Conservation (phyloP, 2,113 vertebrate genomes). For the Pseudois nayaur region DNA sequence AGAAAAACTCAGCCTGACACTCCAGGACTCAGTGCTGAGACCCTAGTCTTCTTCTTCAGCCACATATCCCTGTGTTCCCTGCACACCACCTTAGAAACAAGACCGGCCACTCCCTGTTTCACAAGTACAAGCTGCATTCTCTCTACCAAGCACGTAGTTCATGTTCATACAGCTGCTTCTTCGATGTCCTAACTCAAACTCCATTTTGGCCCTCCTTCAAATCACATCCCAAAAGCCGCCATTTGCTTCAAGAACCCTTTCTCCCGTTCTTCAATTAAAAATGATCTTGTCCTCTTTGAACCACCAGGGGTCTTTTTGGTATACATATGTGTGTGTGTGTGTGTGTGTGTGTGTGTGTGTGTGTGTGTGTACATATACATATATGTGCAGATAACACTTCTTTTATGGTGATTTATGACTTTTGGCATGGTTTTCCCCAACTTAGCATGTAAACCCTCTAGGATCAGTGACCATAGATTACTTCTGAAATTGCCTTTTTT, state of each 20-base stretch:
- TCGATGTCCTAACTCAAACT: background rate
- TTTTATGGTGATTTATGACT: background rate
- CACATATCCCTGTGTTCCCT: fast-evolving
- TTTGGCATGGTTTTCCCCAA: background rate
- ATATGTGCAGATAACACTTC: background rate
- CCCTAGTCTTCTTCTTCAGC: background rate
- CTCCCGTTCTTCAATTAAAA: background rate
- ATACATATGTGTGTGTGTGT: fast-evolving
- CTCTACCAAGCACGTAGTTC: background rate
- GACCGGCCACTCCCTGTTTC: background rate
- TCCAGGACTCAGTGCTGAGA: background rate
- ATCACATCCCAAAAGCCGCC: background rate
- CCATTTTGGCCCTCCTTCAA: background rate
- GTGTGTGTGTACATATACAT: too few species aligned
- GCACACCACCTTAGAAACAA: background rate
- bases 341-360: fast-evolving
- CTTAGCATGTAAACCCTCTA: background rate
- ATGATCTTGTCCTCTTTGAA: background rate
- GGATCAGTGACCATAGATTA: background rate
- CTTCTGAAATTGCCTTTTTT: background rate
- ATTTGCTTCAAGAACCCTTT: background rate
- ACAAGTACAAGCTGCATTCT: background rate
- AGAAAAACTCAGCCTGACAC: background rate
- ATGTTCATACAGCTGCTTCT: background rate
- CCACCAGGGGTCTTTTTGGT: background rate